A percentile compares a stretch with the other conserved stretches of the same genome.
Evolutionary conservation across 2,797 vertebrate genomes (phyloP).

Genomic region (Spinibarbus caldwelli): DNA sequence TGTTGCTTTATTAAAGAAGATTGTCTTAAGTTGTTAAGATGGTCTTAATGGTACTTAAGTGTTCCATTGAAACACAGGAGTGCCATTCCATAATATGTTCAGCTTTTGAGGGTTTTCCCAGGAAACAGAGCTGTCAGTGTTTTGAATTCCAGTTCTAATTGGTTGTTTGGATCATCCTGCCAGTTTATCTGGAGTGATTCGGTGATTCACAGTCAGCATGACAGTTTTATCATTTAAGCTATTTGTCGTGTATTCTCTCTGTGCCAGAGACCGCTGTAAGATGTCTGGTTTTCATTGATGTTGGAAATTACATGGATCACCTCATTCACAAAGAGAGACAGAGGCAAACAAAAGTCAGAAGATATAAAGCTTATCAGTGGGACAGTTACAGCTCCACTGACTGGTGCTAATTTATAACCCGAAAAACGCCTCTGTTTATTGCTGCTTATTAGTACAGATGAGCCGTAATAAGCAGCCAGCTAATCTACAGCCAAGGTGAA

Average conservation of each 20-base stretch:
- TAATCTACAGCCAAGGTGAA: constrained; percentile 84
- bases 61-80: neutral
- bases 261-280: constrained; percentile 33
- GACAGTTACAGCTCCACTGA: constrained; percentile 67
- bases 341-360: constrained; percentile 48
- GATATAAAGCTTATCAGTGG: constrained; percentile 55
- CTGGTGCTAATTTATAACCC: constrained; percentile 88
- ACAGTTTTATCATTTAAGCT: constrained; percentile 41
- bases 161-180: constrained; percentile 4
- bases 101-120: constrained; percentile 7
- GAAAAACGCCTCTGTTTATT: constrained; percentile 85
- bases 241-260: constrained; percentile 29
- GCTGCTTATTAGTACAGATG: constrained; percentile 77
- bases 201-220: constrained; percentile 15
- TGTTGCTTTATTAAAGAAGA: neutral
- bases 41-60: neutral
- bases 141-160: constrained; percentile 19
- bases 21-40: neutral
- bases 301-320: constrained; percentile 37
- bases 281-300: constrained; percentile 37
- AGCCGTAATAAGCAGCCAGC: constrained; percentile 81
- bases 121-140: constrained; percentile 3
- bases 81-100: neutral
- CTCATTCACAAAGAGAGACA: constrained; percentile 46
- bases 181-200: constrained; percentile 17